Evolutionary conservation across 1,140 invertebrate species (phyloP), one percentile per base, ranked within the genome.

Genomic region (Drosophila yakuba): DNA sequence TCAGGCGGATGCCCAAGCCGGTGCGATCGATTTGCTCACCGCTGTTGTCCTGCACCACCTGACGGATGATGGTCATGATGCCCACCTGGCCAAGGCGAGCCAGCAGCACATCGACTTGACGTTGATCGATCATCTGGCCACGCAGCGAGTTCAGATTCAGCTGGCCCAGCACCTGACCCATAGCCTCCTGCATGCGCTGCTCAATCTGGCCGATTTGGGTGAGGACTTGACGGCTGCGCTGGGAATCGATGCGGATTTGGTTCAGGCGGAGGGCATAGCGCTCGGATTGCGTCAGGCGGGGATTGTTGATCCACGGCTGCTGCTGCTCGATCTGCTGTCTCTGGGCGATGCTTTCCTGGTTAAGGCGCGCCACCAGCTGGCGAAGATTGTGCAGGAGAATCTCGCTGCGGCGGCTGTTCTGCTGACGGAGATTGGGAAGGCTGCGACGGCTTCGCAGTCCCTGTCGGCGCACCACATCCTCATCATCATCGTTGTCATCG

Each of bases 1-100:
- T 93, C 35, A 95, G 36, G 4, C 51, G 47, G 39, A 88, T 28
- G 14, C 63, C 82, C 20, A 84, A 52, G 20, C 81, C 77, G 3
- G 58, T 47, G 7, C 69, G 61, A 51, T 86, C 72, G n/a, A 52
- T 14, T 32, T 75, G 79, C 44, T 63, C 47, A 20, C 25, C 28
- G 3, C 5, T 35, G 48, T 45, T 62, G 10, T 88, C 52, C 15
- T 64, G 56, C 0, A 83, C 52, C 20, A 83, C 50, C 23, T 88
- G 51, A 0, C 83, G 83, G 2, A 81, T n/a, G 17, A 89, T 73
- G 15, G 56, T 44, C 11, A 89, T 14, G 7, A 89, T 66, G 4
- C 80, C 84, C 10, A 72, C 50, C 2, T 83, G 48, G 6, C 84
- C 84, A 14, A 71, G 14, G 15, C 73, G 84, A 35, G 84, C 84